These are phyloP conservation scores for Cylindroiulus punctatus DNA, from an alignment of 2,888 invertebrate genomes.

Conservation along the genomic window DNA sequence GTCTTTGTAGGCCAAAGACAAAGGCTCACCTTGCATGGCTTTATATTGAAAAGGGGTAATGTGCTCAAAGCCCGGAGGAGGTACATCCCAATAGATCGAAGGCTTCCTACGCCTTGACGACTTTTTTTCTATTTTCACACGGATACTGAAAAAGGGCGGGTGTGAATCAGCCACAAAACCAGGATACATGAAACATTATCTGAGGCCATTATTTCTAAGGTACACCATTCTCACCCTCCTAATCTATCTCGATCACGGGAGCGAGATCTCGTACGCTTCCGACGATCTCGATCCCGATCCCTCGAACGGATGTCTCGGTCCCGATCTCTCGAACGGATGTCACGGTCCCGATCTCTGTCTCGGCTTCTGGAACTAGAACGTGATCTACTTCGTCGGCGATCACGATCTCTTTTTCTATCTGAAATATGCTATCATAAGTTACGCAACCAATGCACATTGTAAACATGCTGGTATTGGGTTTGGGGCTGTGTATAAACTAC, in stretches of 20 bases:
- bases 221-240: background rate
- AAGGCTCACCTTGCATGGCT: slow-evolving; percentile 71
- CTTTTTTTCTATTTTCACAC: slow-evolving; percentile 69
- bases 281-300: background rate
- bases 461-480: too few species aligned
- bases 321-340: background rate
- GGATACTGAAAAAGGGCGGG: background rate
- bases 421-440: background rate
- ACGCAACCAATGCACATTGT: too few species aligned
- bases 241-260: background rate
- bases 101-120: slow-evolving; percentile 86
- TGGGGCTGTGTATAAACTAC: too few species aligned
- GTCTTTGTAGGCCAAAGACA: slow-evolving; percentile 60
- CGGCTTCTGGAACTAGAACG: slow-evolving; percentile 2
- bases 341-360: background rate
- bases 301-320: slow-evolving; percentile 16
- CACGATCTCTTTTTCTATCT: slow-evolving; percentile 11
- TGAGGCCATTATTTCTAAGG: too few species aligned
- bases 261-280: background rate
- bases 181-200: too few species aligned
- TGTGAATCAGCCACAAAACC: background rate
- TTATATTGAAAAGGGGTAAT: slow-evolving; percentile 94
- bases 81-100: slow-evolving; percentile 98
- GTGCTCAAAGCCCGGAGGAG: slow-evolving; percentile 97
- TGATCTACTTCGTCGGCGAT: background rate